These are phyloP conservation scores for Lophius piscatorius DNA, from an alignment of 2,113 vertebrate species.

Conservation along the genomic window DNA sequence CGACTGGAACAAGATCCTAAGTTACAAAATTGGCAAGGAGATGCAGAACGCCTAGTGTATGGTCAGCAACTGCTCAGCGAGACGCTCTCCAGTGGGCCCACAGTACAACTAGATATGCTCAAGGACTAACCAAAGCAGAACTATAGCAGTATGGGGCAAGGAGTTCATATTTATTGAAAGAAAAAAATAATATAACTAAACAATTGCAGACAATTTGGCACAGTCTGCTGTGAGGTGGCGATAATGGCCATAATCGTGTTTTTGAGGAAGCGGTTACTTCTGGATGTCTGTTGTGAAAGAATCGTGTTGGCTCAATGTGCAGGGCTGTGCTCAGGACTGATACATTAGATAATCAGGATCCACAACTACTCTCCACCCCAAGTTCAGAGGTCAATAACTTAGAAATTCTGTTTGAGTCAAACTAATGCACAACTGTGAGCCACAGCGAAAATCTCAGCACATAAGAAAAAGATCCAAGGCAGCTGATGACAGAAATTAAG, in stretches of 20 bases:
- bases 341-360: conserved; percentile 12
- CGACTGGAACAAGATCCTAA: conserved; percentile 99
- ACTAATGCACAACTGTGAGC: conserved; percentile 23
- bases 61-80: conserved; percentile 38
- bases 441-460: conserved; percentile 14
- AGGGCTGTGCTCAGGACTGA: conserved; percentile 56
- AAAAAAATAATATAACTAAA: conserved; percentile 38
- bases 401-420: conserved; percentile 3
- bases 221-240: conserved; percentile 42
- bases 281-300: conserved; percentile 35
- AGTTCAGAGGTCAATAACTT: conserved; percentile 24
- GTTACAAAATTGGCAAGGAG: conserved; percentile 99
- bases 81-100: conserved; percentile 39
- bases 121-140: conserved; percentile 77
- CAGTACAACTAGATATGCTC: conserved; percentile 45
- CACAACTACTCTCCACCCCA: conserved; percentile 5
- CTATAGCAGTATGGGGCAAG: conserved; percentile 67
- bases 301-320: conserved; percentile 36
- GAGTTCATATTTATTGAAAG: conserved; percentile 24
- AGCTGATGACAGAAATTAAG: conserved; percentile 55
- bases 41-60: conserved; percentile 94
- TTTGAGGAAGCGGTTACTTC: conserved; percentile 37
- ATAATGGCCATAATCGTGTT: conserved; percentile 33
- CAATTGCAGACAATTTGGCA: conserved; percentile 52
- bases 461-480: conserved; percentile 21